These are phyloP conservation scores for Ectemnius cavifrons DNA, from an alignment of 2,888 invertebrate species.

Conservation along the genomic window DNA sequence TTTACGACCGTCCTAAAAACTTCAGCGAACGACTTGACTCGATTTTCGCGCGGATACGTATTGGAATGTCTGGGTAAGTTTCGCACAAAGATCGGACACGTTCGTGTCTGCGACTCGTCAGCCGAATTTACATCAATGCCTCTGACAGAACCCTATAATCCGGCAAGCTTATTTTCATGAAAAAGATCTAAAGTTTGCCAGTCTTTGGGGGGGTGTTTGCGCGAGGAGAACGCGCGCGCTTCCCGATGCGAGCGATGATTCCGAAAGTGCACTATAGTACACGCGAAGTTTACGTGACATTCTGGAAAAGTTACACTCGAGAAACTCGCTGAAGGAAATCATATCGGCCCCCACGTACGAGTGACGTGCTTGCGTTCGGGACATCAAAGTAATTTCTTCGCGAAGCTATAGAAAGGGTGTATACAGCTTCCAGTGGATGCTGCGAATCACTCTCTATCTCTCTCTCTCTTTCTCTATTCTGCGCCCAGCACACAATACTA, in stretches of 20 bases:
- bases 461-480: too few relatives aligned
- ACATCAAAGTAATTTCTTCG: conserved; percentile 53
- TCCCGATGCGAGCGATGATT: conserved; percentile 54
- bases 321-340: conserved; percentile 43
- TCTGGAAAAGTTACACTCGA: conserved; percentile 45
- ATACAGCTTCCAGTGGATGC: neutral
- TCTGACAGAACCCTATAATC: conserved; percentile 35
- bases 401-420: conserved; percentile 28
- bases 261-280: conserved; percentile 45
- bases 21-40: too few relatives aligned
- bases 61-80: conserved; percentile 6
- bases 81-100: conserved; percentile 20
- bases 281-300: conserved; percentile 53
- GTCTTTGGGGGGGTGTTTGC: conserved; percentile 36
- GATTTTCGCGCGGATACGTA: neutral
- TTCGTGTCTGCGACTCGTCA: conserved; percentile 38
- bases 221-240: conserved; percentile 19
- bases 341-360: conserved; percentile 36
- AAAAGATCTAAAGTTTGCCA: conserved; percentile 54
- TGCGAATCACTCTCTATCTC: conserved; percentile 13
- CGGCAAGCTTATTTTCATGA: conserved; percentile 55
- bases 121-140: conserved; percentile 45
- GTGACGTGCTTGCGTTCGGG: conserved; percentile 26
- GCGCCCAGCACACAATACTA: conserved; percentile 26
- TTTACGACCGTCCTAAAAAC: neutral